A percentile compares a stretch with the other conserved stretches of the same genome.
Evolutionary conservation across 2,797 vertebrate genomes (phyloP).

Genomic region (Protonibea diacanthus): DNA sequence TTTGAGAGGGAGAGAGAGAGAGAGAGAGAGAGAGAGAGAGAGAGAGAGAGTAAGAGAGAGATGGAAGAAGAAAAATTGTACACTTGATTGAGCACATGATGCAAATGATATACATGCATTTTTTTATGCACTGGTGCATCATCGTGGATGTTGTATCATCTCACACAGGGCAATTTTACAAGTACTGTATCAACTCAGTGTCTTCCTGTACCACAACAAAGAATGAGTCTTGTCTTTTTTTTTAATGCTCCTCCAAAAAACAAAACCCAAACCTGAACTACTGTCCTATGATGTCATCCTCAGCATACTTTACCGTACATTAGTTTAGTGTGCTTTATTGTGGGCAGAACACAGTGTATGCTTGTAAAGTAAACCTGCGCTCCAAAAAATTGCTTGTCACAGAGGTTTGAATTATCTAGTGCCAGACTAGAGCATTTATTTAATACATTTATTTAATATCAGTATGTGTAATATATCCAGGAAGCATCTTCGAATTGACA

Average conservation of each 20-base stretch:
- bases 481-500: not conserved
- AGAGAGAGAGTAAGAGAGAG: not conserved
- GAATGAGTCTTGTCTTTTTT: slow-evolving; percentile 24
- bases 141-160: slow-evolving; percentile 38
- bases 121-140: slow-evolving; percentile 52
- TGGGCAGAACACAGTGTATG: not conserved
- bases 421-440: not conserved
- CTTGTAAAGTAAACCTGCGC: slow-evolving; percentile 9
- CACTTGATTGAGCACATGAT: slow-evolving; percentile 78
- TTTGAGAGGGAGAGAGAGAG: too few relatives aligned
- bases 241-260: slow-evolving; percentile 9
- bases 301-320: slow-evolving; percentile 40
- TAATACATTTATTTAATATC: too few relatives aligned
- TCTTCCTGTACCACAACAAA: slow-evolving; percentile 26
- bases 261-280: slow-evolving; percentile 48
- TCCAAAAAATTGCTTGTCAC: not conserved
- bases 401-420: not conserved
- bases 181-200: slow-evolving; percentile 30
- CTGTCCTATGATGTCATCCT: slow-evolving; percentile 51
- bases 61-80: slow-evolving; percentile 39
- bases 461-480: too few relatives aligned
- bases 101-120: slow-evolving; percentile 67
- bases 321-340: slow-evolving; percentile 13
- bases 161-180: slow-evolving; percentile 29
- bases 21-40: not conserved